These are phyloP conservation scores for Teinopalpus imperialis DNA, from an alignment of 2,888 invertebrate genomes.

Conservation along the genomic window DNA sequence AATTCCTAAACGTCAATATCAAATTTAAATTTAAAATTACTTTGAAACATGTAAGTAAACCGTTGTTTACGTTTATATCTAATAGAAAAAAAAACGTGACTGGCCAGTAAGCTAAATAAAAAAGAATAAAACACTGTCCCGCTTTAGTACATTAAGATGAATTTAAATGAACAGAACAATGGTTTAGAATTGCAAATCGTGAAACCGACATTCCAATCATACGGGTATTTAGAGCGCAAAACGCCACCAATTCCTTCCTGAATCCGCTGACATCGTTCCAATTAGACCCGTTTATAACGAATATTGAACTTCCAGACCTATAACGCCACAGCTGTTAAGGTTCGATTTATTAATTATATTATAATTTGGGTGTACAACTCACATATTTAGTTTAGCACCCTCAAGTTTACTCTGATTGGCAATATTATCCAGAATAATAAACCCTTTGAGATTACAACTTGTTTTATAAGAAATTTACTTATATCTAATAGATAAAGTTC, in stretches of 20 bases:
- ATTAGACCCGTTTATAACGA: constrained; percentile 42
- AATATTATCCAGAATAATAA: neutral
- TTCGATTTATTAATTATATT: constrained; percentile 26
- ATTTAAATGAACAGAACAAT: constrained; percentile 27
- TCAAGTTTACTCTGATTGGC: neutral
- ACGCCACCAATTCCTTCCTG: constrained; percentile 41
- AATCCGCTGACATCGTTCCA: constrained; percentile 51
- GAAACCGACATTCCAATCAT: constrained; percentile 52
- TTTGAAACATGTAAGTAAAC: too few species aligned
- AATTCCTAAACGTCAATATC: too few species aligned
- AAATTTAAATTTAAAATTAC: too few species aligned
- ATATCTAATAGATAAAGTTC: too few species aligned
- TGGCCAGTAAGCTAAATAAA: too few species aligned
- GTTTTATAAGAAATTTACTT: too few species aligned
- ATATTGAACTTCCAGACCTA: constrained; percentile 34
- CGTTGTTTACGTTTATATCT: too few species aligned
- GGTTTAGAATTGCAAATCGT: constrained; percentile 60
- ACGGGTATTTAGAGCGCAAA: constrained; percentile 58
- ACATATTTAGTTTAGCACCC: constrained; percentile 2
- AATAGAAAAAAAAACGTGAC: too few species aligned
- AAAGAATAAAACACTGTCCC: too few species aligned
- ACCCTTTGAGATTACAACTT: too few species aligned
- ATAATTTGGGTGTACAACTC: constrained; percentile 8
- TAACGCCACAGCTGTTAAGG: constrained; percentile 22
- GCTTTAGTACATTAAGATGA: constrained; percentile 29